Evolutionary conservation across 1,140 invertebrate genomes (phyloP).

Genomic region (Pinna nobilis): DNA sequence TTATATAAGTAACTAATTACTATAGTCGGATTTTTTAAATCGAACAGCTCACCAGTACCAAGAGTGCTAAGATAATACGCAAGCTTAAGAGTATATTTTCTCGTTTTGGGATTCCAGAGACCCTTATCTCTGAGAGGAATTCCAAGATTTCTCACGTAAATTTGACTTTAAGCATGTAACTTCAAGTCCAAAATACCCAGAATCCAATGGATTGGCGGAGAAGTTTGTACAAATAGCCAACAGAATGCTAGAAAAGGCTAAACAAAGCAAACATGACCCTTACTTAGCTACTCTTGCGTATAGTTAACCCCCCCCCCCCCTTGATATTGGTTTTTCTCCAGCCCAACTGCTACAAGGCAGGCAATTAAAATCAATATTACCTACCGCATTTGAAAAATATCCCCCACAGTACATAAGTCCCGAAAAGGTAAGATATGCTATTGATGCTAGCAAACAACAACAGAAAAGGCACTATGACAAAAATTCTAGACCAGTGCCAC

Average conservation of each 20-base stretch:
- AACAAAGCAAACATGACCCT: conserved; percentile 24
- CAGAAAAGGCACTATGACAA: conserved; percentile 5
- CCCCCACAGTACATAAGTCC: too few relatives aligned
- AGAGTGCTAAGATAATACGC: conserved; percentile 24
- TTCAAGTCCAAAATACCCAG: conserved; percentile 27
- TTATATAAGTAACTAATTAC: conserved; percentile 45
- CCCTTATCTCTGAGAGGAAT: conserved; percentile 32
- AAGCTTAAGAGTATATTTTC: conserved; percentile 40
- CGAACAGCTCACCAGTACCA: conserved; percentile 19
- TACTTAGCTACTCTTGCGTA: conserved; percentile 42
- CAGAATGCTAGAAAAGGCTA: conserved; percentile 32
- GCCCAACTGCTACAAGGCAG: conserved; percentile 36
- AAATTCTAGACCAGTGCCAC: neutral
- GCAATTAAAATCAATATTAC: neutral
- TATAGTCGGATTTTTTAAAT: conserved; percentile 48
- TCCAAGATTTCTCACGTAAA: conserved; percentile 27
- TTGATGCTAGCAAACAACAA: neutral
- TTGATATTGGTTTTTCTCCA: conserved; percentile 24
- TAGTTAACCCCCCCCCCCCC: conserved; percentile 31
- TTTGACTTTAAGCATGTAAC: conserved; percentile 40
- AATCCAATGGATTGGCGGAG: conserved; percentile 37
- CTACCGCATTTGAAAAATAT: neutral
- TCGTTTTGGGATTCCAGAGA: conserved; percentile 48
- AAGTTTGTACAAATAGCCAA: conserved; percentile 40
- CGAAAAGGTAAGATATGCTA: neutral